phyloP scores from a whole-genome alignment of 2,113 vertebrate genomes.

The Ploceus nigricollis region DNA sequence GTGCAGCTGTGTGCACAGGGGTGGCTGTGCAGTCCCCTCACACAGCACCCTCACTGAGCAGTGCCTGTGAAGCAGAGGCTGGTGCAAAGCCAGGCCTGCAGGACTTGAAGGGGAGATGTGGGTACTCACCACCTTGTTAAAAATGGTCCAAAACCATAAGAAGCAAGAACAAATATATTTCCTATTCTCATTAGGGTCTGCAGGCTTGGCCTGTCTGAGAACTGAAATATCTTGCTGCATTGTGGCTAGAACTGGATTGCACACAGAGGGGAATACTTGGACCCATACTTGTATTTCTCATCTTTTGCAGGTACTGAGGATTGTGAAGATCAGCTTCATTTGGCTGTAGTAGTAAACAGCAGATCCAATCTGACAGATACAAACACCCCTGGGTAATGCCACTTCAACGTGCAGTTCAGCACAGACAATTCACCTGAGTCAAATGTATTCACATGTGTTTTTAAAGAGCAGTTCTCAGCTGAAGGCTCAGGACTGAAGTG shows the following conservation, averaged over 20 bases:
- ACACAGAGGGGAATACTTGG: not conserved
- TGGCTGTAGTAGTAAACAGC: not conserved
- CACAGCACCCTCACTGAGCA: not conserved
- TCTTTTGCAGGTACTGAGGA: not conserved
- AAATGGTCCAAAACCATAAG: not conserved
- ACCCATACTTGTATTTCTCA: not conserved
- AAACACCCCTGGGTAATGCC: not conserved
- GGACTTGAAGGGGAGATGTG: not conserved
- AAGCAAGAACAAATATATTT: not conserved
- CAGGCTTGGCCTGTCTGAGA: not conserved
- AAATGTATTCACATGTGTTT: not conserved
- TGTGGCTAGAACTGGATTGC: not conserved
- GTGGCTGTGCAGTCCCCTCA: not conserved
- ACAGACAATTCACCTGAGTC: not conserved
- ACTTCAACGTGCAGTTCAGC: not conserved
- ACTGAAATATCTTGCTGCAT: not conserved
- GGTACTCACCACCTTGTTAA: not conserved
- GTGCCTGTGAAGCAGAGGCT: not conserved
- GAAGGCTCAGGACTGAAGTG: not conserved
- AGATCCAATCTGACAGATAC: not conserved
- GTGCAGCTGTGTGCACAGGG: not conserved
- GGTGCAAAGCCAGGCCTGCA: not conserved
- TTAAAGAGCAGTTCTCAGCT: not conserved
- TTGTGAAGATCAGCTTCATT: not conserved
- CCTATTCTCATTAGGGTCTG: not conserved